Percentiles rank a stretch among this genome's conserved stretches.
Evolutionary conservation across 1,140 invertebrate genomes (phyloP).

Genomic region (Zaprionus ghesquierei): DNA sequence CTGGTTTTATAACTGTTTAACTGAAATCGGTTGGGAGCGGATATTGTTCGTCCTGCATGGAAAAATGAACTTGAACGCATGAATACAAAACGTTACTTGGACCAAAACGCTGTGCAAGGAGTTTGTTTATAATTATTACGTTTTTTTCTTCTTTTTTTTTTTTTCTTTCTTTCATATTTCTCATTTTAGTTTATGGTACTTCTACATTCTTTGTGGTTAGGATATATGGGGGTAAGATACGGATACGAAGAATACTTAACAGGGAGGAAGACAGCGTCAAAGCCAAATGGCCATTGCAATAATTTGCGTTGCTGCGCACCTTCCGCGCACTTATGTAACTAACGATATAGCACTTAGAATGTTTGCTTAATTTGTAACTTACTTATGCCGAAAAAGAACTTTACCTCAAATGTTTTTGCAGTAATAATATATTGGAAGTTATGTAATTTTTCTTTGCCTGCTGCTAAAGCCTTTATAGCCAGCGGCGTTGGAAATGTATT

Average conservation of each 20-base stretch:
- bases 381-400: conserved; percentile 44
- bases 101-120: conserved; percentile 71
- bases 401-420: conserved; percentile 35
- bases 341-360: conserved; percentile 32
- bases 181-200: conserved; percentile 34
- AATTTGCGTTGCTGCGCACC: conserved; percentile 32
- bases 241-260: conserved; percentile 37
- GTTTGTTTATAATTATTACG: conserved; percentile 51
- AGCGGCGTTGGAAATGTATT: conserved; percentile 51
- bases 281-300: conserved; percentile 25
- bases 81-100: conserved; percentile 81
- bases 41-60: conserved; percentile 76
- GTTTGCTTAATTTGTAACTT: conserved; percentile 51
- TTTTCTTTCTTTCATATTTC: conserved; percentile 16
- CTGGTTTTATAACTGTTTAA: conserved; percentile 53
- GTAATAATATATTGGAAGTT: conserved; percentile 46
- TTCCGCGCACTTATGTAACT: conserved; percentile 53
- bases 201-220: conserved; percentile 58
- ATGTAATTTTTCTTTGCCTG: conserved; percentile 67
- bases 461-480: conserved; percentile 53
- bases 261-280: conserved; percentile 6
- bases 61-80: conserved; percentile 83
- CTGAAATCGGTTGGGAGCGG: conserved; percentile 73
- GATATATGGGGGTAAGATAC: conserved; percentile 12
- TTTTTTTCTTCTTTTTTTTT: conserved; percentile 50